Conservation (phyloP, 2,888 invertebrate species). For the Frankliniella fusca region DNA sequence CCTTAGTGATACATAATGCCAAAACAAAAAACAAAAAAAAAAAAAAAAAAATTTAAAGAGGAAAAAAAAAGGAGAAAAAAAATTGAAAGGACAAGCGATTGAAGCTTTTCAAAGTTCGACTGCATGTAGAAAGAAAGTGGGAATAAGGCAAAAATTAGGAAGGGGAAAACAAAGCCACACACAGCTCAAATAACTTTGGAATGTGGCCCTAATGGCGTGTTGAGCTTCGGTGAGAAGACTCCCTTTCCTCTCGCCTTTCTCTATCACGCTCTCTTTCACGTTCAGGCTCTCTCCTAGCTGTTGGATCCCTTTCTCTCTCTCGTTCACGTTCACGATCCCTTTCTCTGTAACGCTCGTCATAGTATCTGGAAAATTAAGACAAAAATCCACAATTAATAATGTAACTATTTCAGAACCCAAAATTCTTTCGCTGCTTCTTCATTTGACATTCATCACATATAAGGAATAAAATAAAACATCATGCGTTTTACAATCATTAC, state of each 20-base stretch:
- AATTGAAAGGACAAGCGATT: neutral
- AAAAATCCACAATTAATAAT: conserved; percentile 27
- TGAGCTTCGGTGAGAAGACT: neutral
- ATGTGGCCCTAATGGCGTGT: conserved; percentile 5
- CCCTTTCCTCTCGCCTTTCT: conserved; percentile 4
- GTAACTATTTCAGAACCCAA: neutral
- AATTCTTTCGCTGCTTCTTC: too few species aligned
- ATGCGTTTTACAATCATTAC: too few species aligned
- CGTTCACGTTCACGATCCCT: conserved; percentile 46
- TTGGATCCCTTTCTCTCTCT: conserved; percentile 38
- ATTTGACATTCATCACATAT: too few species aligned
- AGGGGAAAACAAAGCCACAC: neutral
- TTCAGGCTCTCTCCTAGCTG: neutral
- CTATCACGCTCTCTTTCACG: neutral
- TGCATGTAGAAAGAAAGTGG: neutral
- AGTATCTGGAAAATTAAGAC: conserved; percentile 57
- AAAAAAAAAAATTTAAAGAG: neutral
- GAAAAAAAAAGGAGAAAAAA: neutral
- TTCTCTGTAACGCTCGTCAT: conserved; percentile 81
- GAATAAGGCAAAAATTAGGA: neutral
- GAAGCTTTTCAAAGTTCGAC: neutral
- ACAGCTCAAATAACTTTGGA: neutral
- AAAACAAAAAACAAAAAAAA: neutral
- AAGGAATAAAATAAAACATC: too few species aligned
- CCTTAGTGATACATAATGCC: too few species aligned